Base-by-base conservation (phyloP, 1,140 invertebrate species). In the Lasioglossum baleicum region DNA sequence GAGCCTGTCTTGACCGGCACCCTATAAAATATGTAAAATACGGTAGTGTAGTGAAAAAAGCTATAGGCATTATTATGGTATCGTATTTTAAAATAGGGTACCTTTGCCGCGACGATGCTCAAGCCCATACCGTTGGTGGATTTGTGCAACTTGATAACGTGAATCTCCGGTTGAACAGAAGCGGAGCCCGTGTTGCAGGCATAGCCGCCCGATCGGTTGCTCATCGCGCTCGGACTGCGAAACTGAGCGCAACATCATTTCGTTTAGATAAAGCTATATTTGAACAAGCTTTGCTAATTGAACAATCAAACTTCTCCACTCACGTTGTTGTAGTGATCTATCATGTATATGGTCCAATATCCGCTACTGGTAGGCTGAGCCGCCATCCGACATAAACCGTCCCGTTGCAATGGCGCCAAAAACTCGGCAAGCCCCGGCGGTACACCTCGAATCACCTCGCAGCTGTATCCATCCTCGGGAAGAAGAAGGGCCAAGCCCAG, bases 401-500 rank as follows among this genome's bases (percentile, higher is more conserved):
- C 96, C 66, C 96, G 95, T 90, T 98, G 96, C 31, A 99, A 93
- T 4, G 98, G 98, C 72, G 96, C 95, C 35, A 99, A 93, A 90
- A 99, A 99, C 90, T 99, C 98, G 0, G 97, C 96, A 35, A 99
- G 93, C 8, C 98, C 98, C n/a, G 96, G 96, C 26, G 98, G 98
- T 65, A 99, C 96, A 51, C 98, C 98, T 69, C 97, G 94, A 65
- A 98, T 97, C 60, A 99, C 97, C 93, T 99, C 98, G 93, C 98
- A 99, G 88, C 98, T 98, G 93, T 99, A 99, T 17, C 99, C 99
- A 94, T 99, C 99, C 90, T 99, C 98, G 0, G 99, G 99, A 17
- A 99, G 94, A 7, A 99, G 93, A 72, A 99, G 96, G 7, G 97
- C 97, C 22, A 99, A 93, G 85, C 97, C 96, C 26, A 99, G 94